Conservation (phyloP, 2,113 vertebrate species). For the Mastomys natalensis region DNA sequence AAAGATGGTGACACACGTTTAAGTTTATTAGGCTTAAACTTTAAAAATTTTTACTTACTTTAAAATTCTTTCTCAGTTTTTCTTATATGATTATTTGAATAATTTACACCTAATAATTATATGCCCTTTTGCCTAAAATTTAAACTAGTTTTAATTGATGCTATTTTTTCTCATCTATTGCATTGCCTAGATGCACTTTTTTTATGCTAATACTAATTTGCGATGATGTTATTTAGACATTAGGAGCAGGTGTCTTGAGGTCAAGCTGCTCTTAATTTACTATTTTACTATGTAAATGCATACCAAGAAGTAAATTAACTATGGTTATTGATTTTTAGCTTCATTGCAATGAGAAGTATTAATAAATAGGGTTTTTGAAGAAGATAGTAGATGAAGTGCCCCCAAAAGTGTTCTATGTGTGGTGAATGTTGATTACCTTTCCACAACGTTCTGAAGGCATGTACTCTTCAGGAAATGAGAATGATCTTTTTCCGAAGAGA, state of each 20-base stretch:
- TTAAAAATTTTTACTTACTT: neutral
- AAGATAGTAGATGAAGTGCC: neutral
- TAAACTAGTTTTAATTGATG: constrained; percentile 10
- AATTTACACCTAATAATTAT: constrained; percentile 10
- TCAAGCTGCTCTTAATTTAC: constrained; percentile 14
- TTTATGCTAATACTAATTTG: constrained; percentile 9
- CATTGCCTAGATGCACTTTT: neutral
- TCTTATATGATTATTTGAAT: neutral
- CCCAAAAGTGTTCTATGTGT: neutral
- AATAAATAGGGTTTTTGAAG: neutral
- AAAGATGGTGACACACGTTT: neutral
- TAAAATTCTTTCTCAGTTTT: neutral
- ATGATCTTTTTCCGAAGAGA: neutral
- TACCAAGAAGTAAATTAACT: neutral
- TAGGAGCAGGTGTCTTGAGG: neutral
- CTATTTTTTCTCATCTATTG: constrained; percentile 5
- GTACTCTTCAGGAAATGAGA: neutral
- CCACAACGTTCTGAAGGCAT: neutral
- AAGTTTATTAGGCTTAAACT: neutral
- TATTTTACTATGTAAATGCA: constrained; percentile 1
- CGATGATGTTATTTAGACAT: neutral
- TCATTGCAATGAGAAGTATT: neutral
- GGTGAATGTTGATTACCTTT: neutral
- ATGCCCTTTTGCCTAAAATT: neutral
- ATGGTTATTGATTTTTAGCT: neutral